Evolutionary conservation across 2,113 vertebrate genomes (phyloP), one percentile per base, ranked within the genome.

Genomic region (Hemiprocne comata): DNA sequence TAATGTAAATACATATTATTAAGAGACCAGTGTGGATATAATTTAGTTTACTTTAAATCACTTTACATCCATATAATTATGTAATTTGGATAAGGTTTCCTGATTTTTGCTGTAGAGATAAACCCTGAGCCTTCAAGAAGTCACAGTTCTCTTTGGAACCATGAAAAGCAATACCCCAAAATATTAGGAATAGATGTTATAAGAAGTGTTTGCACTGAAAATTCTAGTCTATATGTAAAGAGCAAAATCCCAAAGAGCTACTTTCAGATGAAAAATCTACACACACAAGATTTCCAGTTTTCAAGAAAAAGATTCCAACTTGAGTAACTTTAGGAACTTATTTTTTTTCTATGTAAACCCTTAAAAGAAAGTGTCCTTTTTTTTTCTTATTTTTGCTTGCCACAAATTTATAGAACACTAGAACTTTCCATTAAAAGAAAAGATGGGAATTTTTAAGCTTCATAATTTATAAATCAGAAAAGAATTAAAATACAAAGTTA

Each of bases 1-100:
- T 53, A 84, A 69, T 81, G 53, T 90, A 93, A 87, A 92, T 78
- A 28, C 26, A 31, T 65, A 67, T 55, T 90, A 92, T 94, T 86
- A 93, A 28, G 24, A 95, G 90, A 87, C 53, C 8, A 75, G 53
- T 85, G 19, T 85, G 25, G 25, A 21, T 50, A 40, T 69, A 57
- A 91, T 85, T 94, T 88, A 53, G 36, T 33, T 72, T 87, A 53
- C 13, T 89, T 84, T 65, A 93, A 81, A 42, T 53, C 42, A 53
- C 6, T 93, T 89, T 69, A n/a, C 29, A 50, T 78, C 24, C 36
- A 61, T 33, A 25, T 28, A 71, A 16, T 57, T 87, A 78, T 14
- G 34, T 46, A 80, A 90, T 92, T 83, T 89, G 34, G 19, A 26
- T 44, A 58, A 34, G 4, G 82, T 78, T 91, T 78, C 28, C 8